A percentile compares a stretch with the other conserved stretches of the same genome.
Evolutionary conservation across 2,797 vertebrate genomes (phyloP).

Genomic region (Lepus oiostolus): DNA sequence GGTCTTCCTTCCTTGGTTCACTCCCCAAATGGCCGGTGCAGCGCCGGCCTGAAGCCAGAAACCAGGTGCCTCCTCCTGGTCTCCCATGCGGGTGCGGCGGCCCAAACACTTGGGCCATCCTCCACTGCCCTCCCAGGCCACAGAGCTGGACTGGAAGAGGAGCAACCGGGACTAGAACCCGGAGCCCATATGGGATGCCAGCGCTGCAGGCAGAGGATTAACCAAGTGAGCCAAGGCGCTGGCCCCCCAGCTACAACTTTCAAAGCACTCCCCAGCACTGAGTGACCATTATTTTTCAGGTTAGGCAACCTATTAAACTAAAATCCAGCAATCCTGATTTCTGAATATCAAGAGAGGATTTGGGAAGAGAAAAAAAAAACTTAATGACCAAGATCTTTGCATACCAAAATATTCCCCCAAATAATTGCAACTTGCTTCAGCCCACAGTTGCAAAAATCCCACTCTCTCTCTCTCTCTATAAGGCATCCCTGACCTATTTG

Average conservation of each 20-base stretch:
- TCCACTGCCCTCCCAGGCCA: too few species aligned
- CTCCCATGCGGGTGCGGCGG: too few species aligned
- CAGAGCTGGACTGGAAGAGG: too few species aligned
- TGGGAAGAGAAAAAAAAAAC: neutral
- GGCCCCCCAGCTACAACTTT: constrained; percentile 21
- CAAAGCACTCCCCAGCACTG: neutral
- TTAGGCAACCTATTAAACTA: constrained; percentile 42
- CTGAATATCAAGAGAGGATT: constrained; percentile 22
- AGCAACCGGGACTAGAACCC: too few species aligned
- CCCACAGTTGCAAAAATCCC: neutral
- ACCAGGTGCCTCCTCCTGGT: too few species aligned
- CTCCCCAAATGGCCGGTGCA: too few species aligned
- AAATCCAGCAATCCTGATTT: constrained; percentile 14
- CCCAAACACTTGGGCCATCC: too few species aligned
- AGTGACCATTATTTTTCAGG: neutral
- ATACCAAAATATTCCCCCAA: neutral
- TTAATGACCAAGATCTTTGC: neutral
- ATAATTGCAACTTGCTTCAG: neutral
- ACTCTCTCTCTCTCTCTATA: neutral
- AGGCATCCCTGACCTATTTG: constrained; percentile 30
- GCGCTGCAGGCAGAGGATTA: too few species aligned
- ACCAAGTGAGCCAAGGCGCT: too few species aligned
- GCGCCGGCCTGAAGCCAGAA: too few species aligned
- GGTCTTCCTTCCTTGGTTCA: too few species aligned
- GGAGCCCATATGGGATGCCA: too few species aligned